Evolutionary conservation across 2,888 invertebrate species (phyloP).

Genomic region (Furcula furcula): DNA sequence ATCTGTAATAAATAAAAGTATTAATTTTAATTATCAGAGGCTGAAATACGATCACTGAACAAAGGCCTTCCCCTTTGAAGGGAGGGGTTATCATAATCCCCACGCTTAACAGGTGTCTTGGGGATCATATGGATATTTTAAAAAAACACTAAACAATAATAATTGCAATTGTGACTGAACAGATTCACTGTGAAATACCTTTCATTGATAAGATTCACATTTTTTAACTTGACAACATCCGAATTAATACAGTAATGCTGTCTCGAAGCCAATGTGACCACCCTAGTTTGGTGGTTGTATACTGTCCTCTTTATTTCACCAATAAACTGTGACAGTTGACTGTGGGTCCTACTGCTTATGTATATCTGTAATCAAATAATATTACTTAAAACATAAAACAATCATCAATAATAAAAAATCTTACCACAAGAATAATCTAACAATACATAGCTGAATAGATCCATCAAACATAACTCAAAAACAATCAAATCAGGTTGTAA

Average conservation of each 20-base stretch:
- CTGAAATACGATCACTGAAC: no score
- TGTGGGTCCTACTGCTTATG: constrained; percentile 98
- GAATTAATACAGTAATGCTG: constrained; percentile 96
- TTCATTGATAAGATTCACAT: constrained; percentile 93
- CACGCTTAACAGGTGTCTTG: no score
- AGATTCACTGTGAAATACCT: constrained; percentile 65
- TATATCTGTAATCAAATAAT: constrained; percentile 85
- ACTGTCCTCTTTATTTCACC: constrained; percentile 93
- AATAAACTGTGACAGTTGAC: constrained; percentile 97
- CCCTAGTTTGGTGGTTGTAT: constrained; percentile 85
- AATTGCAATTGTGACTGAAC: no score
- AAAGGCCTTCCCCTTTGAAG: no score
- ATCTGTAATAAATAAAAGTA: constrained; percentile 81
- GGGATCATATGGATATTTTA: no score
- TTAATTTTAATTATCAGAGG: no score
- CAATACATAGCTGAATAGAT: no score
- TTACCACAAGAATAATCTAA: neutral
- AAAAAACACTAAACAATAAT: no score
- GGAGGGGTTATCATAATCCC: no score
- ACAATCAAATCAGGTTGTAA: no score
- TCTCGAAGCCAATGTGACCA: constrained; percentile 93
- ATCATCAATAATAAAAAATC: neutral
- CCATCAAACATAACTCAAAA: no score
- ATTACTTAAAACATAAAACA: neutral
- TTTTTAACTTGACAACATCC: constrained; percentile 87